Conservation (phyloP, 2,113 vertebrate genomes). For the Hypocryptadius cinnamomeus region DNA sequence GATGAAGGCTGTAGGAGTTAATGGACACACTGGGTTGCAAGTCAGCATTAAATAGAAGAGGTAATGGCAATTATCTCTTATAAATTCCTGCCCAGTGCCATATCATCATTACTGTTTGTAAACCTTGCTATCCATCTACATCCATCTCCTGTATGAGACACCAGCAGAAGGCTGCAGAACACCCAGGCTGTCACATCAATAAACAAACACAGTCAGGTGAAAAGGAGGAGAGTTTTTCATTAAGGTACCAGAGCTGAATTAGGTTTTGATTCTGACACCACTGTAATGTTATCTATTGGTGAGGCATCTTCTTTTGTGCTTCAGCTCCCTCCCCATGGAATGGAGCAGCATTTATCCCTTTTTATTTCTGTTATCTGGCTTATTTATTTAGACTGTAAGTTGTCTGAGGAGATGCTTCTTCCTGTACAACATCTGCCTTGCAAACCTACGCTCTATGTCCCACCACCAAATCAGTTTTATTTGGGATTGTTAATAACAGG, state of each 20-base stretch:
- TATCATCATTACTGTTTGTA: neutral
- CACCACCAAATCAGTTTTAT: neutral
- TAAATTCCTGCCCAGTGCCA: neutral
- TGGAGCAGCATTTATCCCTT: neutral
- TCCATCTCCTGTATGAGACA: neutral
- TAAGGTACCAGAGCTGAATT: neutral
- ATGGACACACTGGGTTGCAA: neutral
- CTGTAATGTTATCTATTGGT: neutral
- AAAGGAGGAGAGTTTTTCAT: neutral
- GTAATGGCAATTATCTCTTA: neutral
- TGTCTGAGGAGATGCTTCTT: neutral
- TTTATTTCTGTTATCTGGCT: neutral
- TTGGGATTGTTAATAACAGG: neutral
- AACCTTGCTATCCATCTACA: neutral
- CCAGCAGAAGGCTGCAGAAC: neutral
- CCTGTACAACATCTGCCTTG: neutral
- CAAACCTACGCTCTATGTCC: neutral
- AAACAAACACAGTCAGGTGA: neutral
- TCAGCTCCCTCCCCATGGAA: neutral
- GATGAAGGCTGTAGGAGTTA: neutral
- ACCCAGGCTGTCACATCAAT: neutral
- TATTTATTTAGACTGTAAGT: neutral
- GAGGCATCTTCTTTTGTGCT: neutral
- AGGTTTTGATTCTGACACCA: neutral
- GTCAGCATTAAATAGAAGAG: neutral